phyloP scores from a whole-genome alignment of 2,888 invertebrate species.

The Beris chalybata region DNA sequence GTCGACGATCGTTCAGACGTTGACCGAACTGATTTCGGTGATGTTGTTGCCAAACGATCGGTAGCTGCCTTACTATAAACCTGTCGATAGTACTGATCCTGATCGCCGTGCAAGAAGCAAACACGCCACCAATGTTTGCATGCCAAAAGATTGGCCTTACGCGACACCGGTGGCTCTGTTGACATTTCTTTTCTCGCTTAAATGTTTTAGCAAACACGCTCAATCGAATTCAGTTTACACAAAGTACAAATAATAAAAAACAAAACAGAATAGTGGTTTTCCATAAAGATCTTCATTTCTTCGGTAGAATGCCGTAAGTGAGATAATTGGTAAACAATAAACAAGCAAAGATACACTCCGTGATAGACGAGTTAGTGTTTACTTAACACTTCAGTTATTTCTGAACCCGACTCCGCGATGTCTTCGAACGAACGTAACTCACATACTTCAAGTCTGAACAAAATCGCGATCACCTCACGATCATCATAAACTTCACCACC shows the following conservation, averaged over 20 bases:
- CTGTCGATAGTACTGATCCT: conserved; percentile 82
- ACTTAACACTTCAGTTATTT: conserved; percentile 11
- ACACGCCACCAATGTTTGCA: conserved; percentile 90
- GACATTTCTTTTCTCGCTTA: conserved; percentile 10
- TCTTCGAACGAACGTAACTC: too few species aligned
- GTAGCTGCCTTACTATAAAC: conserved; percentile 66
- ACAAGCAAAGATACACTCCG: neutral
- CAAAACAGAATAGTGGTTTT: neutral
- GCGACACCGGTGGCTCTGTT: conserved; percentile 53
- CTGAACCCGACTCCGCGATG: too few species aligned
- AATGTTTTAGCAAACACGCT: neutral
- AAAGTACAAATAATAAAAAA: neutral
- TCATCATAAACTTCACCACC: too few species aligned
- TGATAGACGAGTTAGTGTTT: conserved; percentile 4
- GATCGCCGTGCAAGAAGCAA: conserved; percentile 85
- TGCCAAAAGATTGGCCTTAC: conserved; percentile 73
- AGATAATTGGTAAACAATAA: conserved; percentile 13
- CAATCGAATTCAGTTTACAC: conserved; percentile 11
- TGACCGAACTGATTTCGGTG: conserved; percentile 34
- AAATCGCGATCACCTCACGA: too few species aligned
- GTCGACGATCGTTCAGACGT: conserved; percentile 25
- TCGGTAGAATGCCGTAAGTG: neutral
- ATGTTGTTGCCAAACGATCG: conserved; percentile 57
- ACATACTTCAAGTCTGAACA: too few species aligned
- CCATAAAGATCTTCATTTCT: conserved; percentile 19